These are phyloP conservation scores for Zaprionus capensis DNA, from an alignment of 1,140 invertebrate genomes.

Conservation along the genomic window DNA sequence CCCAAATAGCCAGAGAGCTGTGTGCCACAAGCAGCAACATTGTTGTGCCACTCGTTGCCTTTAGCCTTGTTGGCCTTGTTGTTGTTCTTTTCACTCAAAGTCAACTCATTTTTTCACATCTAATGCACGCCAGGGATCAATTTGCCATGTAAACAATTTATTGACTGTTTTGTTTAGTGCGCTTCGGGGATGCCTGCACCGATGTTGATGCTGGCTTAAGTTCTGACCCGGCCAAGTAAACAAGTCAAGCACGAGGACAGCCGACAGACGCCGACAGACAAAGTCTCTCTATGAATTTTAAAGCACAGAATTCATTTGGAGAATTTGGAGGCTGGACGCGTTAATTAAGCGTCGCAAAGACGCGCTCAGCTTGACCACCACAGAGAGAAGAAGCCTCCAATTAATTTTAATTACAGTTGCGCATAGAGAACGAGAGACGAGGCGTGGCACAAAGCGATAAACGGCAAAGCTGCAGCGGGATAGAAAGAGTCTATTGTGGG, in stretches of 20 bases:
- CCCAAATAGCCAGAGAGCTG: conserved; percentile 42
- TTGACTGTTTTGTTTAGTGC: conserved; percentile 81
- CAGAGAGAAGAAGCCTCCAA: conserved; percentile 67
- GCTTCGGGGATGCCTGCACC: conserved; percentile 72
- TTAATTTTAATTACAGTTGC: conserved; percentile 81
- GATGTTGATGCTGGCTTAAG: conserved; percentile 31
- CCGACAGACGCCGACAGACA: too few relatives aligned
- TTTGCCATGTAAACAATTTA: conserved; percentile 83
- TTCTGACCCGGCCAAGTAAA: conserved; percentile 49
- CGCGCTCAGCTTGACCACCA: conserved; percentile 58
- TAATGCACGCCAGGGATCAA: conserved; percentile 82
- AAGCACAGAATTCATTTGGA: conserved; percentile 64
- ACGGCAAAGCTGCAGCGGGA: conserved; percentile 51
- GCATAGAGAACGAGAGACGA: conserved; percentile 28
- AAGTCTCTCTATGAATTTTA: conserved; percentile 53
- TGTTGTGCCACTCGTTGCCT: neutral
- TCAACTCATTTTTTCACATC: conserved; percentile 83
- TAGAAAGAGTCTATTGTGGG: neutral
- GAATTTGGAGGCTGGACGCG: conserved; percentile 32
- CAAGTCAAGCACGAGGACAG: conserved; percentile 1
- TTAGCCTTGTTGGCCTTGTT: conserved; percentile 14
- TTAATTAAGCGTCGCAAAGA: conserved; percentile 65
- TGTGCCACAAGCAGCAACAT: neutral
- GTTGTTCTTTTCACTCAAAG: conserved; percentile 66
- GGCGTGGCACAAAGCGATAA: conserved; percentile 42